phyloP scores from a whole-genome alignment of 1,140 invertebrate genomes.

The Macrocentrus cingulum region DNA sequence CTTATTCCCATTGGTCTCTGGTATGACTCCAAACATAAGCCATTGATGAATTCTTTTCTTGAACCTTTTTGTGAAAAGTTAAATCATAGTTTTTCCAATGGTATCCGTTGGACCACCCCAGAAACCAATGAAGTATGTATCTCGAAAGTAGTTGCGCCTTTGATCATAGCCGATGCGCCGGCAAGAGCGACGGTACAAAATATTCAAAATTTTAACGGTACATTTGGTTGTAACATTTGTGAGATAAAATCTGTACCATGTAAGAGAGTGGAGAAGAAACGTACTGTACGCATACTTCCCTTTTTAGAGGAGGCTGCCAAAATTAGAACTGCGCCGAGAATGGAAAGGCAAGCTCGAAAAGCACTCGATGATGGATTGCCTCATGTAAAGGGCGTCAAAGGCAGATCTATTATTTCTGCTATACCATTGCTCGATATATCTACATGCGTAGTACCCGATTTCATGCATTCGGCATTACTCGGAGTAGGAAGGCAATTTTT shows the following conservation, averaged over 20 bases:
- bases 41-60: slow-evolving; percentile 29
- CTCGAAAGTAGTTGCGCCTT: slow-evolving; percentile 30
- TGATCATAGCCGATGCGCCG: slow-evolving; percentile 34
- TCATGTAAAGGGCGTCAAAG: slow-evolving; percentile 30
- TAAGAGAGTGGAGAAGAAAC: slow-evolving; percentile 20
- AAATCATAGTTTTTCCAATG: slow-evolving; percentile 27
- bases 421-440: slow-evolving; percentile 29
- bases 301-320: slow-evolving; percentile 19
- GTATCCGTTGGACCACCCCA: slow-evolving; percentile 31
- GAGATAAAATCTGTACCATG: slow-evolving; percentile 26
- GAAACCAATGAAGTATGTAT: slow-evolving; percentile 13
- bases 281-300: slow-evolving; percentile 24
- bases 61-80: slow-evolving; percentile 31
- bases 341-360: slow-evolving; percentile 25
- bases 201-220: slow-evolving; percentile 30
- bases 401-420: slow-evolving; percentile 16
- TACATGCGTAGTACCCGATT: slow-evolving; percentile 30
- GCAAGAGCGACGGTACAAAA: slow-evolving; percentile 37
- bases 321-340: slow-evolving; percentile 25
- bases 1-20: slow-evolving; percentile 23
- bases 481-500: slow-evolving; percentile 26
- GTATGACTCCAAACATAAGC: slow-evolving; percentile 26
- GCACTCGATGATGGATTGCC: not conserved
- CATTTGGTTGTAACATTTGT: slow-evolving; percentile 34
- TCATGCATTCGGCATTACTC: slow-evolving; percentile 35